Conservation (phyloP, 2,888 invertebrate species). For the Petrolisthes cinctipes region DNA sequence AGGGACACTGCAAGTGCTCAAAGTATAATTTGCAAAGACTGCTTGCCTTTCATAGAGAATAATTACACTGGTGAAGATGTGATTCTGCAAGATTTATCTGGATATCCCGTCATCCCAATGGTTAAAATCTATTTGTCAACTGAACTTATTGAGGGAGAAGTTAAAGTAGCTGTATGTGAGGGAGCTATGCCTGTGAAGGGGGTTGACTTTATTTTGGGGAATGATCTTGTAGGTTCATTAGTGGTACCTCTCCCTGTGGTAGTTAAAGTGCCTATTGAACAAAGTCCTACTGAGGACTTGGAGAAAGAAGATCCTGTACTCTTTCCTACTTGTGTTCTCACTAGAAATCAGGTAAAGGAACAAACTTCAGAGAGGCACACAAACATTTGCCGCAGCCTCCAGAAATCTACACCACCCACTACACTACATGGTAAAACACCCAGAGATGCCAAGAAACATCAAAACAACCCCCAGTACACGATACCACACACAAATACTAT, state of each 20-base stretch:
- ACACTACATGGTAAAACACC: too few species aligned
- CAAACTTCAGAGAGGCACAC: too few species aligned
- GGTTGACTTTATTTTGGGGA: background rate
- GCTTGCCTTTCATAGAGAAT: background rate
- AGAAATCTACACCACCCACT: too few species aligned
- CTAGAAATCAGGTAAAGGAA: background rate
- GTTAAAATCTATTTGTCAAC: background rate
- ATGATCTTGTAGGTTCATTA: background rate
- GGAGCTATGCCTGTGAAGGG: background rate
- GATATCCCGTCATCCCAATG: background rate
- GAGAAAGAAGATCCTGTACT: background rate
- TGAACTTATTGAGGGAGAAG: background rate
- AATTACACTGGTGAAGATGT: background rate
- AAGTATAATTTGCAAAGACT: background rate
- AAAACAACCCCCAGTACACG: too few species aligned
- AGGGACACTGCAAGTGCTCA: background rate
- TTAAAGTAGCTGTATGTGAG: background rate
- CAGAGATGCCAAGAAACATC: too few species aligned
- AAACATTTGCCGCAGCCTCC: too few species aligned
- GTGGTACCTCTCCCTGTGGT: background rate
- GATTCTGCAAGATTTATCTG: background rate
- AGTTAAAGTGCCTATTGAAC: background rate
- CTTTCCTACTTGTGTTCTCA: background rate
- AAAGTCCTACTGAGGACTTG: background rate
- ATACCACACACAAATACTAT: too few species aligned